Percentiles rank a stretch among this genome's conserved stretches.
Conservation (phyloP, 2,113 vertebrate genomes). For the Bufo bufo region DNA sequence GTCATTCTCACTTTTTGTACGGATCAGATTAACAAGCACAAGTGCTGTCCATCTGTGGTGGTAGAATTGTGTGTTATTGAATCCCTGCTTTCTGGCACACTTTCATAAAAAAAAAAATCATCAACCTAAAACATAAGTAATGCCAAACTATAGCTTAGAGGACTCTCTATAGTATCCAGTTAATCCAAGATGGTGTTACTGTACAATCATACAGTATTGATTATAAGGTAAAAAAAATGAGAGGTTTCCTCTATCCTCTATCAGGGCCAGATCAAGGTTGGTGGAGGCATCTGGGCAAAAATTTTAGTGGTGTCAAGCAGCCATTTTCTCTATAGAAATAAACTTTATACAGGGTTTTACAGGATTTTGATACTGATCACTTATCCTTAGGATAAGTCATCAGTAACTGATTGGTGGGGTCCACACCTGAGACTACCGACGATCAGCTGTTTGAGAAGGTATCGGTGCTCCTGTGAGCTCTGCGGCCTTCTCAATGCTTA, state of each 20-base stretch:
- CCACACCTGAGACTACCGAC: no score
- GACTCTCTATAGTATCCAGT: not conserved
- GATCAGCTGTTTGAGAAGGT: no score
- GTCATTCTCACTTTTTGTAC: conserved; percentile 37
- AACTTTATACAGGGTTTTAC: not conserved
- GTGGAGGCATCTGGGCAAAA: not conserved
- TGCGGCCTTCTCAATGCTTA: no score
- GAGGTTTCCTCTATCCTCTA: not conserved
- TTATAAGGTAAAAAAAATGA: not conserved
- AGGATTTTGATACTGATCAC: not conserved
- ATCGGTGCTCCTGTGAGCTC: no score
- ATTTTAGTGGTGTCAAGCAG: not conserved
- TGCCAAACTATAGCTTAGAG: not conserved
- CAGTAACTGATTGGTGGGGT: no score
- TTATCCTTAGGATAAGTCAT: no score
- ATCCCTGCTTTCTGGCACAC: not conserved
- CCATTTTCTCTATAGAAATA: not conserved
- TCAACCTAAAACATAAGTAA: not conserved
- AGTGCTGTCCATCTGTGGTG: conserved; percentile 36
- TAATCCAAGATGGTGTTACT: not conserved
- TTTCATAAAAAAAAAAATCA: conserved; percentile 10
- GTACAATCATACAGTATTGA: not conserved
- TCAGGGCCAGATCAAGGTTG: not conserved
- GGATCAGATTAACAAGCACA: conserved; percentile 43
- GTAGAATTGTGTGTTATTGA: not conserved